phyloP scores from a whole-genome alignment of 2,113 vertebrate species.

The Pogonocichla stellata region DNA sequence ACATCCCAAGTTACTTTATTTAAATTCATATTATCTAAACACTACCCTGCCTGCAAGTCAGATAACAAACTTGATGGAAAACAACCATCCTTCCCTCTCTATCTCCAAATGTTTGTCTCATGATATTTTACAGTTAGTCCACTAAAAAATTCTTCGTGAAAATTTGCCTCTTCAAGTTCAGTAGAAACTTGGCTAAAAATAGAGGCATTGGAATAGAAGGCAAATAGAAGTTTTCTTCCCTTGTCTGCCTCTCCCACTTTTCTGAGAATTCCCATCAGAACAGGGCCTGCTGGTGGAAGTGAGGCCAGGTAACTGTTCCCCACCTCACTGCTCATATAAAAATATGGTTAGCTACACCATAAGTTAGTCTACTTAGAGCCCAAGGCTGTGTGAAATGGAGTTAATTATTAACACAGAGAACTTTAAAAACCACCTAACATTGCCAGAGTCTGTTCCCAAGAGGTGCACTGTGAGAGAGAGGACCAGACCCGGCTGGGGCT shows the following conservation, averaged over 20 bases:
- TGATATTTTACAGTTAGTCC: constrained; percentile 44
- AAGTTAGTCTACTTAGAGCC: constrained; percentile 1
- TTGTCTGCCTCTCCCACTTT: background rate
- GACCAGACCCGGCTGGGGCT: background rate
- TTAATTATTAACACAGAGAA: background rate
- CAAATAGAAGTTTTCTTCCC: background rate
- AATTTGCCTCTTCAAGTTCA: constrained; percentile 19
- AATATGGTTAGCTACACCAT: background rate
- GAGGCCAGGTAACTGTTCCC: background rate
- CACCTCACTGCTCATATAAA: background rate
- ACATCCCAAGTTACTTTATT: constrained; percentile 22
- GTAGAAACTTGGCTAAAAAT: constrained; percentile 36
- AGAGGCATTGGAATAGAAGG: constrained; percentile 9
- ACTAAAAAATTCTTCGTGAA: background rate
- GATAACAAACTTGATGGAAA: background rate
- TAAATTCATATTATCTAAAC: constrained; percentile 32
- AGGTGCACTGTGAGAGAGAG: background rate
- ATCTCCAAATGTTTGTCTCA: background rate
- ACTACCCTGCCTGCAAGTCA: constrained; percentile 32
- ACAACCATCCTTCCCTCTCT: background rate
- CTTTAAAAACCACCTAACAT: background rate
- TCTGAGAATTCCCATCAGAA: background rate
- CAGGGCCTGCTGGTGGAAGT: background rate
- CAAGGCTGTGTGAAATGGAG: constrained; percentile 10
- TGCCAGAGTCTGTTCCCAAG: background rate